Conservation (phyloP, 2,113 vertebrate genomes). For the Redunca redunca region DNA sequence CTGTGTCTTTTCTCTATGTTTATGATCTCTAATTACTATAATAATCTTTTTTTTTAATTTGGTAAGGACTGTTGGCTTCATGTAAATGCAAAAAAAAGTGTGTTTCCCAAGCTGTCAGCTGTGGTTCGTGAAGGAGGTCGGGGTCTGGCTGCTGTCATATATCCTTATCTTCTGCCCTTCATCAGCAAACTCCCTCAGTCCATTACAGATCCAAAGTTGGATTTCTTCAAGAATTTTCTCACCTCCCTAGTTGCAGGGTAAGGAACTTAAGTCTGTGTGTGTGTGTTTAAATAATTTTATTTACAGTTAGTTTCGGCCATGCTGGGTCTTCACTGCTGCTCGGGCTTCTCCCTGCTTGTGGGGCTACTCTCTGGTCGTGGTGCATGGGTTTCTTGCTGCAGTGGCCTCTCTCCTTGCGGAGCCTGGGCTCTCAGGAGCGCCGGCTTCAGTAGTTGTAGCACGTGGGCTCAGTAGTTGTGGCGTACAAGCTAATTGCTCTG, state of each 20-base stretch:
- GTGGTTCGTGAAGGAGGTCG: constrained; percentile 91
- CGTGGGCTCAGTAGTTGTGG: background rate
- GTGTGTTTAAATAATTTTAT: background rate
- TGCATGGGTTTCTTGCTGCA: accelerated
- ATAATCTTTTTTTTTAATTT: constrained; percentile 43
- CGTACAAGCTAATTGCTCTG: background rate
- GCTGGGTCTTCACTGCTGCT: background rate
- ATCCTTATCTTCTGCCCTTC: constrained; percentile 93
- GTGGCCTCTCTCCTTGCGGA: background rate
- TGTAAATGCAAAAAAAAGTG: constrained; percentile 91
- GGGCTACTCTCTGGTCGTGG: background rate
- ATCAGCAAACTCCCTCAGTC: constrained; percentile 90
- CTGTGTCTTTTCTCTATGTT: background rate
- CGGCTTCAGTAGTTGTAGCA: background rate
- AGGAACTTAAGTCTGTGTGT: constrained; percentile 21
- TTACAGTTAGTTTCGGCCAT: background rate
- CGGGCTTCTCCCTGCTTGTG: background rate
- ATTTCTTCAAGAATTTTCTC: constrained; percentile 91
- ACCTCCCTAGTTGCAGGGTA: constrained; percentile 90
- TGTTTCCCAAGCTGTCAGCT: constrained; percentile 92
- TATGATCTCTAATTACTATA: background rate
- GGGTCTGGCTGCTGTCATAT: constrained; percentile 90
- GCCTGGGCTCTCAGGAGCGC: background rate
- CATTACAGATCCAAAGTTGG: constrained; percentile 84
- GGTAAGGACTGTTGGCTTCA: constrained; percentile 94